phyloP scores from a whole-genome alignment of 1,140 invertebrate species.

The Nylanderia fulva region DNA sequence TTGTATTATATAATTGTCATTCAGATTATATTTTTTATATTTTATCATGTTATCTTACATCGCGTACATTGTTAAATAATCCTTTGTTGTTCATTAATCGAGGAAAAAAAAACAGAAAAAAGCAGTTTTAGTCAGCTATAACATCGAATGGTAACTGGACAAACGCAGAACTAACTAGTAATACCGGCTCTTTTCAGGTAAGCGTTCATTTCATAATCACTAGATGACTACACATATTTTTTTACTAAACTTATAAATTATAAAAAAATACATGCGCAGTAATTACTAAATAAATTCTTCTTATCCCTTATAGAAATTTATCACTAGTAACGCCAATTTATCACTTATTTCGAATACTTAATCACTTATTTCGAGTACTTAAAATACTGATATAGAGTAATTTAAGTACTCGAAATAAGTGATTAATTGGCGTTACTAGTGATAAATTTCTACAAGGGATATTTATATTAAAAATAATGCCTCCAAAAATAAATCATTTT shows the following conservation, averaged over 20 bases:
- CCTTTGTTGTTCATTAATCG: conserved; percentile 11
- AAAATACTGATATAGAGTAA: too few relatives aligned
- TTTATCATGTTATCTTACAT: not conserved
- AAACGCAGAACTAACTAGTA: not conserved
- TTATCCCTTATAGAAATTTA: too few relatives aligned
- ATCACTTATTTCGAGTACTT: too few relatives aligned
- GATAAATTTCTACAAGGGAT: too few relatives aligned
- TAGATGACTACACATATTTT: conserved; percentile 25
- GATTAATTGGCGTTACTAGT: too few relatives aligned
- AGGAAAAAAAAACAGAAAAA: conserved; percentile 12
- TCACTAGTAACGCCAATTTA: too few relatives aligned
- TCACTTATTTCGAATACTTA: too few relatives aligned
- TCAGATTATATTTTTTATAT: not conserved
- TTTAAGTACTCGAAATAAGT: too few relatives aligned
- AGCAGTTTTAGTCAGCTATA: not conserved
- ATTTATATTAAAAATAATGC: not conserved
- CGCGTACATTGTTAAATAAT: not conserved
- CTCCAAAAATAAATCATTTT: not conserved
- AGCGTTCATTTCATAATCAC: not conserved
- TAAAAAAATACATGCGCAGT: not conserved
- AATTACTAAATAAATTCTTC: not conserved
- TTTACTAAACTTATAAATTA: not conserved
- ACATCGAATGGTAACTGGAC: conserved; percentile 37
- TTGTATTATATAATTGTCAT: too few relatives aligned
- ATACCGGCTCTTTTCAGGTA: not conserved